Conservation (phyloP, 2,113 vertebrate genomes). For the Panthera leo region DNA sequence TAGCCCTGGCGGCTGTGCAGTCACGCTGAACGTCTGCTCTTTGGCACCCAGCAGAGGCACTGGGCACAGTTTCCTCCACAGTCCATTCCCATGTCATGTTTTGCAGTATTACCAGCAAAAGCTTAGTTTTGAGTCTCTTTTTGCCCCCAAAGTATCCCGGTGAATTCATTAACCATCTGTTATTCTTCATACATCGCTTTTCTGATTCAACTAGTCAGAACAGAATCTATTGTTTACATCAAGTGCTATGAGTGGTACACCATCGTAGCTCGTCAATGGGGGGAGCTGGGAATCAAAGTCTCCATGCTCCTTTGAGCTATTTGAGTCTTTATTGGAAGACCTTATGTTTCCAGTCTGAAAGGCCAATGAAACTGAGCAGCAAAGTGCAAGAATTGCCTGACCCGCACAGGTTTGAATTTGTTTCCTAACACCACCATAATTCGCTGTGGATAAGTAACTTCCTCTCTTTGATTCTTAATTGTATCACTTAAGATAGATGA, state of each 20-base stretch:
- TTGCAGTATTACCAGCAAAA: neutral
- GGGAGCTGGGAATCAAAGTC: neutral
- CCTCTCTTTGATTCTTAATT: neutral
- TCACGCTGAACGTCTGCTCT: neutral
- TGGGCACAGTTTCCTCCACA: neutral
- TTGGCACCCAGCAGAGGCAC: neutral
- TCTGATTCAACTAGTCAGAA: neutral
- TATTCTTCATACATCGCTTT: neutral
- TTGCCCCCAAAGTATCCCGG: neutral
- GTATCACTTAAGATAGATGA: neutral
- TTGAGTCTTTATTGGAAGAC: neutral
- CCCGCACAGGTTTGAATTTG: neutral
- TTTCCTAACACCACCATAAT: neutral
- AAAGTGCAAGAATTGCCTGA: neutral
- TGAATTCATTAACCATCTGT: neutral
- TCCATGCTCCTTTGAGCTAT: neutral
- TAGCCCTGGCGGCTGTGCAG: fast-evolving
- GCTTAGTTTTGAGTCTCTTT: neutral
- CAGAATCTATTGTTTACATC: neutral
- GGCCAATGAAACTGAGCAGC: neutral
- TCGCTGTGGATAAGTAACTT: neutral
- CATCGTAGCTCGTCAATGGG: neutral
- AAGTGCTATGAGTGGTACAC: neutral
- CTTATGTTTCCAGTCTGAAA: neutral
- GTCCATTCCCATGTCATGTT: neutral